phyloP scores from a whole-genome alignment of 1,140 invertebrate genomes.

The Pemphigus obesinymphae region DNA sequence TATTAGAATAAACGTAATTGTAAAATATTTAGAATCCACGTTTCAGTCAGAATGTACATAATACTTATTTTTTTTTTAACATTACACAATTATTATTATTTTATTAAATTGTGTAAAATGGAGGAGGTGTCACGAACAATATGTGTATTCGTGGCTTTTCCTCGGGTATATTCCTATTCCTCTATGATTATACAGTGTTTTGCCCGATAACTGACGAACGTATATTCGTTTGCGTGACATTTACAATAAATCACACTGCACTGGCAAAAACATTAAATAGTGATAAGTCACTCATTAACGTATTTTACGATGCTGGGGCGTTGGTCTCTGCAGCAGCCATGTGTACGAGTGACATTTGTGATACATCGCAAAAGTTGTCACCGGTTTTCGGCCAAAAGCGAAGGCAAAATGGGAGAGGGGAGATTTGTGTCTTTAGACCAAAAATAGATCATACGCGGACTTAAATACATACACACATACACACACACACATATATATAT shows the following conservation, averaged over 20 bases:
- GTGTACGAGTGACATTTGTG: neutral
- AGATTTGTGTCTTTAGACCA: neutral
- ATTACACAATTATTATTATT: too few relatives aligned
- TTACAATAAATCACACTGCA: neutral
- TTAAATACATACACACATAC: neutral
- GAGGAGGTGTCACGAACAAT: too few relatives aligned
- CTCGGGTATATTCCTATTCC: too few relatives aligned
- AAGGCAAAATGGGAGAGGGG: too few relatives aligned
- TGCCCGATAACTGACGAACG: neutral
- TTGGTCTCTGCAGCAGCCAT: neutral
- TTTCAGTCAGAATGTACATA: too few relatives aligned
- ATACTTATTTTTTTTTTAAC: too few relatives aligned
- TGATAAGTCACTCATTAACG: neutral
- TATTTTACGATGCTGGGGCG: neutral
- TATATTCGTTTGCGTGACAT: neutral
- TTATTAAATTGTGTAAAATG: too few relatives aligned
- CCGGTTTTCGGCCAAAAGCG: neutral
- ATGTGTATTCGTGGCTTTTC: too few relatives aligned
- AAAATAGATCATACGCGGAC: too few relatives aligned
- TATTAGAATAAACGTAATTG: too few relatives aligned
- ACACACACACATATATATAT: too few relatives aligned
- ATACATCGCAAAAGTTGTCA: neutral
- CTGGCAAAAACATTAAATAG: neutral
- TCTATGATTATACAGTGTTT: neutral
- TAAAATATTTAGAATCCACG: too few relatives aligned